Base-by-base conservation (phyloP, 2,113 vertebrate genomes). In the Terrapene triunguis region DNA sequence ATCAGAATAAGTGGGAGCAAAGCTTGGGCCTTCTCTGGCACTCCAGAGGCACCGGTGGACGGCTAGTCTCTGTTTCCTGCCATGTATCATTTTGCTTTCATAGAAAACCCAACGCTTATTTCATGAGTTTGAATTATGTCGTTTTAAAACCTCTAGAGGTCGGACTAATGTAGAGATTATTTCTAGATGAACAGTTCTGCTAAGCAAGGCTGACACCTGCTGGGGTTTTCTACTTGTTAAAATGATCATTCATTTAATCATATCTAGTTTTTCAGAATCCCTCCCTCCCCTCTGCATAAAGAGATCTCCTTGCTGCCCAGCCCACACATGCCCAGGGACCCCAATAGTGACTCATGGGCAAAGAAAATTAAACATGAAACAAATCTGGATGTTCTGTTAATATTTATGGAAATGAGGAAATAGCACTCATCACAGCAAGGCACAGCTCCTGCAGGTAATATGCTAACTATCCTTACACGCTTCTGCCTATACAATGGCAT, bases 131-230 rank as follows among this genome's bases (percentile, higher is more conserved):
- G 51, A 24, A 38, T 27, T 57, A 8, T 85, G 48, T 24, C 5
- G 54, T 50, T 78, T 5, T 0, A 47, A 54, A 95, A n/a, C 94
- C 95, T 96, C 95, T 92, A 95, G 96, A 94, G 89, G 95, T 91
- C 93, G 54, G 92, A 87, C 92, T 86, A 5, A 16, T 2, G 50
- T 80, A 51, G 54, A 91, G n/a, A 84, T 24, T 50, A 53, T 4
- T 48, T 21, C 51, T 87, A 35, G 57, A 89, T 21, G 51, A 55
- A 1, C 21, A 47, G 1, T 92, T 94, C 82, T 14, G 86, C 95
- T 97, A 69, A 88, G n/a, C 84, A 93, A 94, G 81, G 27, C 95
- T 98, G 97, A 97, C 97, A 96, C 85, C 97, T 98, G 91, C 97
- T 91, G 97, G 97, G 79, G 10, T 69, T 69, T n/a, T 38, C 65